Percentiles rank a stretch among this genome's conserved stretches.
phyloP scores from a whole-genome alignment of 2,888 invertebrate genomes.

The Yponomeuta cagnagella region DNA sequence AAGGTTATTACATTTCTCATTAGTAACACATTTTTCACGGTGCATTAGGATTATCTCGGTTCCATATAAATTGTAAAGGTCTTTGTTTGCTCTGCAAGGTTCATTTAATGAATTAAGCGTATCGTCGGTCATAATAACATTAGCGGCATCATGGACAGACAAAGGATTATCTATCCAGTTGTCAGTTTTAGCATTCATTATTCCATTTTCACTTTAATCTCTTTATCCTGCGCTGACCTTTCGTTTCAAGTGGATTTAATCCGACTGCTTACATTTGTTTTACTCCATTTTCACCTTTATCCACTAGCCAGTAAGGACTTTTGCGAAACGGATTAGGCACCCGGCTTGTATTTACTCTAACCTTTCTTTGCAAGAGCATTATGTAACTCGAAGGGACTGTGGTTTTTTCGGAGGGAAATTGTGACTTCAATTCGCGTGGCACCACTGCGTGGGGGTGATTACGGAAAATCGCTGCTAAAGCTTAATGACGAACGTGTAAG shows the following conservation, averaged over 20 bases:
- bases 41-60: too few relatives aligned
- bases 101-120: neutral
- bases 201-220: conserved; percentile 39
- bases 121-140: neutral
- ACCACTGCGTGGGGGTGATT: conserved; percentile 9
- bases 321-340: conserved; percentile 4
- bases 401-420: neutral
- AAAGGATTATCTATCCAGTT: conserved; percentile 10
- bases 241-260: conserved; percentile 28
- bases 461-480: conserved; percentile 12
- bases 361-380: conserved; percentile 13
- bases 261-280: neutral
- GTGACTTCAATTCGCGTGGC: neutral
- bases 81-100: neutral
- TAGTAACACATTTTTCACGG: too few relatives aligned
- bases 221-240: conserved; percentile 37
- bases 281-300: conserved; percentile 1
- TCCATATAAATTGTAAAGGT: neutral
- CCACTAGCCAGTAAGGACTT: neutral
- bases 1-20: too few relatives aligned
- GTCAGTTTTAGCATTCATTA: conserved; percentile 36
- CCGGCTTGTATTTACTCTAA: conserved; percentile 1
- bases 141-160: neutral
- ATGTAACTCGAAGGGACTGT: conserved; percentile 6
- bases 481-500: conserved; percentile 15